Evolutionary conservation across 2,888 invertebrate genomes (phyloP).

Genomic region (Lucinisca nassula): DNA sequence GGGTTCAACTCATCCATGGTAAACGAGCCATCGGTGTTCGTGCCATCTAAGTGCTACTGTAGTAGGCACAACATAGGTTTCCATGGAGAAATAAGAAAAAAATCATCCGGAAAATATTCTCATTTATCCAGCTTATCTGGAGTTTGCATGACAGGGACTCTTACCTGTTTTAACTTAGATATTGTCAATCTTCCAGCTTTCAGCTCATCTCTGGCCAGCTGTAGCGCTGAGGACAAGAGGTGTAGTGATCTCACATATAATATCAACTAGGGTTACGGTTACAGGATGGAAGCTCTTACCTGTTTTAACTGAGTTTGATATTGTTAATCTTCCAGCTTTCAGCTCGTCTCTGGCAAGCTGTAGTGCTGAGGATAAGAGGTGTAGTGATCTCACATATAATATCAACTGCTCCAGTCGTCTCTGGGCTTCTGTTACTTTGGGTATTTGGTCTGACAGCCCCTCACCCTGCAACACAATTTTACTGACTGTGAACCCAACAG

Average conservation of each 20-base stretch:
- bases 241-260: slow-evolving; percentile 97
- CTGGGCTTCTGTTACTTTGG: slow-evolving; percentile 65
- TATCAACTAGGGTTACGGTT: no score
- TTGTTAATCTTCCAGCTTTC: slow-evolving; percentile 94
- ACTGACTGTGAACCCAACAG: no score
- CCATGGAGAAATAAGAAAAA: no score
- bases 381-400: slow-evolving; percentile 96
- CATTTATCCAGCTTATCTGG: no score
- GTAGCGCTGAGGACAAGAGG: slow-evolving; percentile 97
- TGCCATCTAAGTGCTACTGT: no score
- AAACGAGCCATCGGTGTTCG: no score
- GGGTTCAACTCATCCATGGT: no score
- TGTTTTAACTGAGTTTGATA: slow-evolving; percentile 96
- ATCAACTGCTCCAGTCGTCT: slow-evolving; percentile 94
- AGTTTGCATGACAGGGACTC: no score
- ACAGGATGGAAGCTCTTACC: no score
- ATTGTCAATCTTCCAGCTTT: slow-evolving; percentile 95
- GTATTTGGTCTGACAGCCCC: slow-evolving; percentile 45
- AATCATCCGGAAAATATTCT: no score
- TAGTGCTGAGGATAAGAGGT: slow-evolving; percentile 98
- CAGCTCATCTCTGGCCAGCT: slow-evolving; percentile 94
- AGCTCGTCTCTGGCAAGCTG: slow-evolving; percentile 95
- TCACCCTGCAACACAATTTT: slow-evolving; percentile 62
- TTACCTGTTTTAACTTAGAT: slow-evolving; percentile 95
- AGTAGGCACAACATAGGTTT: no score